Conservation (phyloP, 1,140 invertebrate genomes). For the Heliothis virescens region DNA sequence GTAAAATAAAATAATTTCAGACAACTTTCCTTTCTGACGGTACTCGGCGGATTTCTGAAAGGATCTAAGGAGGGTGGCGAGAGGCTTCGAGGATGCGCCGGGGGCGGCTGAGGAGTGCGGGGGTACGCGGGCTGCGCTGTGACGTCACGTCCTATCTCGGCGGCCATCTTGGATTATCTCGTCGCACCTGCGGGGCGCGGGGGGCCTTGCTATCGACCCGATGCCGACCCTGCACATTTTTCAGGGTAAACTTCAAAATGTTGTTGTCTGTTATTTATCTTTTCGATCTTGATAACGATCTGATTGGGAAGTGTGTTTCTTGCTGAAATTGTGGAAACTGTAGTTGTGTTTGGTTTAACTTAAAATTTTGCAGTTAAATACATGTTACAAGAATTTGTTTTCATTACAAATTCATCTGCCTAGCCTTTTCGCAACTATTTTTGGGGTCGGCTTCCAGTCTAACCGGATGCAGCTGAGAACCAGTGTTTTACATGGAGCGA, state of each 20-base stretch:
- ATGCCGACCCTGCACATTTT: constrained; percentile 77
- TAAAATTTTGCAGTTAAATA: too few species aligned
- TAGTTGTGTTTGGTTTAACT: not conserved
- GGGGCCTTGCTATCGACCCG: constrained; percentile 77
- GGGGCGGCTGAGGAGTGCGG: constrained; percentile 64
- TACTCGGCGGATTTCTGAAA: constrained; percentile 81
- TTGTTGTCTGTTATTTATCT: constrained; percentile 55
- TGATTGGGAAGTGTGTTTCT: constrained; percentile 8
- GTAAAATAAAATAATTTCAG: too few species aligned
- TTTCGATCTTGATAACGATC: constrained; percentile 30
- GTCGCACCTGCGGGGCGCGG: constrained; percentile 84
- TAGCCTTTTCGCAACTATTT: too few species aligned
- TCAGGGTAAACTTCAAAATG: constrained; percentile 78
- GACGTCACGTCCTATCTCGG: constrained; percentile 86
- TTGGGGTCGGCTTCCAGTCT: too few species aligned
- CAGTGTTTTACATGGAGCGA: too few species aligned
- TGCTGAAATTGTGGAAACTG: not conserved
- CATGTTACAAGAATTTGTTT: too few species aligned
- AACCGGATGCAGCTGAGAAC: too few species aligned
- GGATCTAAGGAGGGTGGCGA: constrained; percentile 83
- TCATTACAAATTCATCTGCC: too few species aligned
- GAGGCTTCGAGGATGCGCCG: constrained; percentile 83
- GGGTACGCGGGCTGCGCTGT: constrained; percentile 68
- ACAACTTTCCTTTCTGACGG: constrained; percentile 57
- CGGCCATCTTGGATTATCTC: constrained; percentile 86